Conservation (phyloP, 1,140 invertebrate genomes). For the Pomacea maculata region DNA sequence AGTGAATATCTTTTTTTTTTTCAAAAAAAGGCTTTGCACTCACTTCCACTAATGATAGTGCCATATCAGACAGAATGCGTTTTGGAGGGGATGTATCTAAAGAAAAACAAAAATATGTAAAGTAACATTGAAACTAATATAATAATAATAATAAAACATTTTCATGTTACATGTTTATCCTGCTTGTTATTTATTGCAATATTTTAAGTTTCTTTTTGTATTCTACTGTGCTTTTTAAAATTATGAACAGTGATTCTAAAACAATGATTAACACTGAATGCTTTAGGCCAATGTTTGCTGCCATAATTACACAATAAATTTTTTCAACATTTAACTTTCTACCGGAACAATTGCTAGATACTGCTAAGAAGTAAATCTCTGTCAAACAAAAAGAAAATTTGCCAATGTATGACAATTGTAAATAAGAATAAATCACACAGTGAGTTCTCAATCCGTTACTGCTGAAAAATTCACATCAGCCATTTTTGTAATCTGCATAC, state of each 20-base stretch:
- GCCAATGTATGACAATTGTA: not conserved
- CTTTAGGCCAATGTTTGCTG: too few species aligned
- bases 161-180: not conserved
- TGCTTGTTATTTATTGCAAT: too few species aligned
- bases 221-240: too few species aligned
- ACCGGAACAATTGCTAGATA: too few species aligned
- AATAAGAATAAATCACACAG: not conserved
- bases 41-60: conserved; percentile 43
- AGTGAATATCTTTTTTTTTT: not conserved
- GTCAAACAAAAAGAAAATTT: too few species aligned
- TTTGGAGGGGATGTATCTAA: conserved; percentile 82
- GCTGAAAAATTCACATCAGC: not conserved
- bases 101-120: conserved; percentile 44
- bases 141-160: not conserved
- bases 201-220: not conserved
- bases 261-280: too few species aligned
- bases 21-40: not conserved
- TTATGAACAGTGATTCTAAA: too few species aligned
- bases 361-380: too few species aligned
- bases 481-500: not conserved
- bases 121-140: not conserved
- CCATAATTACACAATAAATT: too few species aligned
- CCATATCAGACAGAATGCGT: conserved; percentile 40
- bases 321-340: too few species aligned
- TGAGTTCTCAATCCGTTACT: not conserved